Evolutionary conservation across 2,797 vertebrate species (phyloP).

Genomic region (Champsocephalus gunnari): DNA sequence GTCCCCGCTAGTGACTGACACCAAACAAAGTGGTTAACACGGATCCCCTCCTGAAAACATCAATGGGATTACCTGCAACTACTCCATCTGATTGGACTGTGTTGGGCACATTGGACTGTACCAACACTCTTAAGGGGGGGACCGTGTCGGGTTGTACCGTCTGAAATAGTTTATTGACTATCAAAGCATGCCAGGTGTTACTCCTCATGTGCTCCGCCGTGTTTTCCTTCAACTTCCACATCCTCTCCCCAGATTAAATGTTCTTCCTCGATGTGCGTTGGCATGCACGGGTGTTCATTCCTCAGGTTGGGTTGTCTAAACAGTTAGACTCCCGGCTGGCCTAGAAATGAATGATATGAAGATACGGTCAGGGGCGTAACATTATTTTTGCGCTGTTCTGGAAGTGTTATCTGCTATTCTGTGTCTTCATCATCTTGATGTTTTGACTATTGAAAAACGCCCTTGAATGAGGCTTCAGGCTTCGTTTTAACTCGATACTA

Average conservation of each 20-base stretch:
- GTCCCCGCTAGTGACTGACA: constrained; percentile 54
- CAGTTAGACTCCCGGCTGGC: not conserved
- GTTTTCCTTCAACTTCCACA: constrained; percentile 12
- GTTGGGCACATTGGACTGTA: constrained; percentile 13
- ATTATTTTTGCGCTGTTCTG: too few species aligned
- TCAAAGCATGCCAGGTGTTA: not conserved
- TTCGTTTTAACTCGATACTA: not conserved
- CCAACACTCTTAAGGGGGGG: not conserved
- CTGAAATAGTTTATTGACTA: not conserved
- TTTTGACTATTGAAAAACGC: constrained; percentile 19
- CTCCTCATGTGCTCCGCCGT: not conserved
- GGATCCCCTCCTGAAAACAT: constrained; percentile 53
- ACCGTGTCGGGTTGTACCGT: not conserved
- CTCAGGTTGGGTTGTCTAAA: constrained; percentile 6
- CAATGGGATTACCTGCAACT: constrained; percentile 54
- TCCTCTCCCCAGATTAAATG: constrained; percentile 12
- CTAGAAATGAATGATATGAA: constrained; percentile 4
- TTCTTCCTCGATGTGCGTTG: not conserved
- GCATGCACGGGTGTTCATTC: constrained; percentile 25
- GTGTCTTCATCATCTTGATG: not conserved
- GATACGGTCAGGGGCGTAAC: not conserved
- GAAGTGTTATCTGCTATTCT: constrained; percentile 1
- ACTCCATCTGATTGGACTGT: constrained; percentile 29
- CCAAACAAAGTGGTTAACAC: constrained; percentile 29
- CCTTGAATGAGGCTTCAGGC: not conserved